phyloP scores from a whole-genome alignment of 2,113 vertebrate species.

The Tragelaphus scriptus region DNA sequence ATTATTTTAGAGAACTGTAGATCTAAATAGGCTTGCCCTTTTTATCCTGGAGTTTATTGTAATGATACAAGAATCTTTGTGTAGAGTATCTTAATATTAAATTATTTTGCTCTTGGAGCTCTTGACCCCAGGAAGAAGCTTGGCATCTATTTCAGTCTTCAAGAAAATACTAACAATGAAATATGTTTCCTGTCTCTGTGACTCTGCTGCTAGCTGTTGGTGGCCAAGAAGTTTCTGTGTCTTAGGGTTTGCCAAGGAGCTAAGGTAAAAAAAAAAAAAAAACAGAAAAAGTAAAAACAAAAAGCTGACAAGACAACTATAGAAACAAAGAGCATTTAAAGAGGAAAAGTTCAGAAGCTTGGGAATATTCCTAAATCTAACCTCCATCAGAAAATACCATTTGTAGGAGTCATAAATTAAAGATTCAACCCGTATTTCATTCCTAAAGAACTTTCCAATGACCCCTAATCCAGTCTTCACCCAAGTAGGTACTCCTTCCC shows the following conservation, averaged over 20 bases:
- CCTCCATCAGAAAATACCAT: neutral
- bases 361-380: neutral
- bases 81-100: slow-evolving; percentile 10
- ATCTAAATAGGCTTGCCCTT: neutral
- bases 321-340: neutral
- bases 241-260: neutral
- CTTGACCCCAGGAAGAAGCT: neutral
- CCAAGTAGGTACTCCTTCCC: neutral
- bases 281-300: neutral
- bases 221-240: neutral
- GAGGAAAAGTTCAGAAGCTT: neutral
- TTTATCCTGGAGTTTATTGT: neutral
- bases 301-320: neutral
- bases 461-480: neutral
- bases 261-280: neutral
- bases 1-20: neutral
- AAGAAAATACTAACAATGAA: neutral
- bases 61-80: neutral
- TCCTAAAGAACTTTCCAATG: neutral
- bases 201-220: neutral
- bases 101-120: neutral
- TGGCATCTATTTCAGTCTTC: neutral
- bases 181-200: neutral
- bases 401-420: neutral
- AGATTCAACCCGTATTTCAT: neutral